Percentiles rank a stretch among this genome's conserved stretches.
Conservation (phyloP, 2,797 vertebrate species). For the Anguilla marmorata region DNA sequence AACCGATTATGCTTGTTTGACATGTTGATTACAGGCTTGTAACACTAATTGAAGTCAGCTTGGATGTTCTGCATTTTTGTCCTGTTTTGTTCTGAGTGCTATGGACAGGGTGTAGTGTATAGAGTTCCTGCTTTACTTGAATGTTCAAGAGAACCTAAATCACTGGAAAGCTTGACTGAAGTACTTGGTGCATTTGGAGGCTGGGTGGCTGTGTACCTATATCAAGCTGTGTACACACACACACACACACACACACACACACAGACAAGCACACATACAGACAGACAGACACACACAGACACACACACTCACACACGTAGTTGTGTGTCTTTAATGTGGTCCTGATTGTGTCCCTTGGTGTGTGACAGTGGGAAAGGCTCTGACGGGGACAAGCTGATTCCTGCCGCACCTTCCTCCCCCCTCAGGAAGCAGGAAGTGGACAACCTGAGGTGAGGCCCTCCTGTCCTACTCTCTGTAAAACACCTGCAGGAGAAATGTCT, state of each 20-base stretch:
- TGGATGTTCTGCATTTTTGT: too few species aligned
- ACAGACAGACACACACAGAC: too few species aligned
- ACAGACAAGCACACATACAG: neutral
- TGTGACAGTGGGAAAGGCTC: slow-evolving; percentile 85
- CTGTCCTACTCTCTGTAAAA: neutral
- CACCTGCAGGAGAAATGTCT: neutral
- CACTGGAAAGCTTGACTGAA: too few species aligned
- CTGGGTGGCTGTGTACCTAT: neutral
- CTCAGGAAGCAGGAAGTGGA: slow-evolving; percentile 94
- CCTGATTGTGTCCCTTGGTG: neutral
- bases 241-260: neutral
- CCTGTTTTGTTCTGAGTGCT: too few species aligned
- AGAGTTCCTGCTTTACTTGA: too few species aligned
- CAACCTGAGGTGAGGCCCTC: slow-evolving; percentile 84
- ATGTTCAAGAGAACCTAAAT: too few species aligned
- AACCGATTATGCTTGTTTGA: too few species aligned
- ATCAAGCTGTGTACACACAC: neutral
- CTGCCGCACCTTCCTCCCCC: slow-evolving; percentile 92
- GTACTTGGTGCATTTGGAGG: too few species aligned
- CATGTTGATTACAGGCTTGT: too few species aligned
- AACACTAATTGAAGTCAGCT: too few species aligned
- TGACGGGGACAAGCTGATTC: slow-evolving; percentile 91
- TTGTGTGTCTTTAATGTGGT: neutral
- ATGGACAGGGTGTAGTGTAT: too few species aligned
- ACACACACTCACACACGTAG: neutral